Conservation (phyloP, 2,888 invertebrate species). For the Maniola hyperantus region DNA sequence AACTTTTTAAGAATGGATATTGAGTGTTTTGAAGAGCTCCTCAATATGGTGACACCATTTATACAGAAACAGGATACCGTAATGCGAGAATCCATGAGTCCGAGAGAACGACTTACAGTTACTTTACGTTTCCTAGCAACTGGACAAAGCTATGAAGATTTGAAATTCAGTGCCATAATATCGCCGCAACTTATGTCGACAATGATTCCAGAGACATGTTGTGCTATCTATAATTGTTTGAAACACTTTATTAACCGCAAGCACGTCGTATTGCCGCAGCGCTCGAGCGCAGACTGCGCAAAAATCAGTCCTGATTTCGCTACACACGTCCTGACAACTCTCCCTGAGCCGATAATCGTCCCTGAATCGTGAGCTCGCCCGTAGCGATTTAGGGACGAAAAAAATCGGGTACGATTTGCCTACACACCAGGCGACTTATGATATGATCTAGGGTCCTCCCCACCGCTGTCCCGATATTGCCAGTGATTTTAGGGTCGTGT, state of each 20-base stretch:
- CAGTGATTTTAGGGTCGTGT: no score
- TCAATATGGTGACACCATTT: slow-evolving; percentile 35
- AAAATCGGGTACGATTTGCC: no score
- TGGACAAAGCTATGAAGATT: slow-evolving; percentile 38
- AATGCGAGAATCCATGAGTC: slow-evolving; percentile 34
- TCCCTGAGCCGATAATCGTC: no score
- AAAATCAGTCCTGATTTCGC: no score
- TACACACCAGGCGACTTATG: no score
- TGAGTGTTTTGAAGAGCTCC: slow-evolving; percentile 35
- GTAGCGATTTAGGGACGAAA: no score
- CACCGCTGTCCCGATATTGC: no score
- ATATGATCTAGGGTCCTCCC: no score
- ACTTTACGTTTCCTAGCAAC: slow-evolving; percentile 37
- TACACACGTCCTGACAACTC: no score
- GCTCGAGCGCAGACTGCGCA: no score
- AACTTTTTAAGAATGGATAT: slow-evolving; percentile 33
- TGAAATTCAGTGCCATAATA: slow-evolving; percentile 35
- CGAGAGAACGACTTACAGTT: slow-evolving; percentile 34
- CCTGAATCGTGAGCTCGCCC: no score
- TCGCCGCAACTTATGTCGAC: slow-evolving; percentile 35
- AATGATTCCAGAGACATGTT: slow-evolving; percentile 37
- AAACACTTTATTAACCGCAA: slow-evolving; percentile 26
- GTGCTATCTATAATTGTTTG: slow-evolving; percentile 32
- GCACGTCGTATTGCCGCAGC: no score
- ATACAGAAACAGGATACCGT: slow-evolving; percentile 29